phyloP scores from a whole-genome alignment of 1,140 invertebrate genomes.

The Drosophila punjabiensis region DNA sequence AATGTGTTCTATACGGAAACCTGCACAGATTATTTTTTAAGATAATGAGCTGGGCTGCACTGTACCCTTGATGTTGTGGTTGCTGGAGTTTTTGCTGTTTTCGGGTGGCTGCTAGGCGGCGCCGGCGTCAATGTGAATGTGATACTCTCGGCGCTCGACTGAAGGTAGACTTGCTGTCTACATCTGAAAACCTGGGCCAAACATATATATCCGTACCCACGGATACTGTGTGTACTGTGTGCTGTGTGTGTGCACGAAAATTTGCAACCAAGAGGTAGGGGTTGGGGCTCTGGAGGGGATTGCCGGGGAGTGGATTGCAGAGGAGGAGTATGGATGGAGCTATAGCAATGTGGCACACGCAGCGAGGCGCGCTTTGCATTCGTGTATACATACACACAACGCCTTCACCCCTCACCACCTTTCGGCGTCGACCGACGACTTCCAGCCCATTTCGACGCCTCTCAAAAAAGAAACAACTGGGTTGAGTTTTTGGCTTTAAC shows the following conservation, averaged over 20 bases:
- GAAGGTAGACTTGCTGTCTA: constrained; percentile 77
- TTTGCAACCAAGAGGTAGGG: constrained; percentile 50
- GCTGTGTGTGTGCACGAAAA: constrained; percentile 67
- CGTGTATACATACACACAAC: constrained; percentile 77
- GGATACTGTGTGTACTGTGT: constrained; percentile 19
- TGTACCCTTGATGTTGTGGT: constrained; percentile 57
- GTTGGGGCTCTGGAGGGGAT: constrained; percentile 15
- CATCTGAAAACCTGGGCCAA: constrained; percentile 54
- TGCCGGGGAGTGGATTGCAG: constrained; percentile 10
- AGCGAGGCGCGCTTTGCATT: constrained; percentile 78
- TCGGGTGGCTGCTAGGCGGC: constrained; percentile 69
- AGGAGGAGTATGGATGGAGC: constrained; percentile 12
- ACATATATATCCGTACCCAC: constrained; percentile 23
- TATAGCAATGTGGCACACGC: constrained; percentile 66
- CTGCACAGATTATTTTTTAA: background rate
- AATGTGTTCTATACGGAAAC: background rate
- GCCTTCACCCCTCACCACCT: constrained; percentile 5
- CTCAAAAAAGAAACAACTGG: constrained; percentile 40
- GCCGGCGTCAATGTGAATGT: constrained; percentile 64
- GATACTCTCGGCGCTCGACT: constrained; percentile 38
- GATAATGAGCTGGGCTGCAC: constrained; percentile 72
- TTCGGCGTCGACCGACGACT: background rate
- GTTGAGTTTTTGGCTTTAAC: constrained; percentile 38
- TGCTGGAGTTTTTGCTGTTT: constrained; percentile 53
- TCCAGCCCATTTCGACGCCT: constrained; percentile 25